A percentile compares a stretch with the other conserved stretches of the same genome.
Evolutionary conservation across 2,797 vertebrate genomes (phyloP).

Genomic region (Phrynocephalus forsythii): DNA sequence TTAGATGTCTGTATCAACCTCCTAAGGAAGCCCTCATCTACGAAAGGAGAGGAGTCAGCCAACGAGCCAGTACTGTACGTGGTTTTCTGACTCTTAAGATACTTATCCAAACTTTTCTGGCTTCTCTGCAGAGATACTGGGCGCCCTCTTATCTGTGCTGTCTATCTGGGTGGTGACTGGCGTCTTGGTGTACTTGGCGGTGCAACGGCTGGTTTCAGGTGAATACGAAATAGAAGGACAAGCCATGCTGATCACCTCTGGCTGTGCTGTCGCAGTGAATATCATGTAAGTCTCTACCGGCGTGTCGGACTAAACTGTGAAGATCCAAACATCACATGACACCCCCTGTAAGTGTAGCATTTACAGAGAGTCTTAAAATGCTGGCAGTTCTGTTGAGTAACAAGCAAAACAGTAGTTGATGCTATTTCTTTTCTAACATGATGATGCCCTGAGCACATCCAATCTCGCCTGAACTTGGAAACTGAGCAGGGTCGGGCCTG

Average conservation of each 20-base stretch:
- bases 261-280: slow-evolving; percentile 87
- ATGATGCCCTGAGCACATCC: too few relatives aligned
- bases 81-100: not conserved
- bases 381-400: not conserved
- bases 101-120: not conserved
- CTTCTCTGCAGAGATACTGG: slow-evolving; percentile 87
- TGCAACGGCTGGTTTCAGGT: slow-evolving; percentile 81
- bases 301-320: not conserved
- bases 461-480: too few relatives aligned
- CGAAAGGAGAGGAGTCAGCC: too few relatives aligned
- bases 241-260: slow-evolving; percentile 90
- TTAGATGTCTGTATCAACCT: too few relatives aligned
- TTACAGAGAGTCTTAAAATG: not conserved
- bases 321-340: not conserved
- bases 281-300: slow-evolving; percentile 79
- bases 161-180: slow-evolving; percentile 91
- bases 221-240: slow-evolving; percentile 85
- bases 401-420: too few relatives aligned
- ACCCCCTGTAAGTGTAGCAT: not conserved
- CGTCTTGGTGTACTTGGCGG: slow-evolving; percentile 85
- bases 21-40: too few relatives aligned
- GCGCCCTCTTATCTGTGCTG: slow-evolving; percentile 86
- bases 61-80: too few relatives aligned
- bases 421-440: too few relatives aligned
- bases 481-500: too few relatives aligned